Evolutionary conservation across 2,888 invertebrate species (phyloP).

Genomic region (Isoperla grammatica): DNA sequence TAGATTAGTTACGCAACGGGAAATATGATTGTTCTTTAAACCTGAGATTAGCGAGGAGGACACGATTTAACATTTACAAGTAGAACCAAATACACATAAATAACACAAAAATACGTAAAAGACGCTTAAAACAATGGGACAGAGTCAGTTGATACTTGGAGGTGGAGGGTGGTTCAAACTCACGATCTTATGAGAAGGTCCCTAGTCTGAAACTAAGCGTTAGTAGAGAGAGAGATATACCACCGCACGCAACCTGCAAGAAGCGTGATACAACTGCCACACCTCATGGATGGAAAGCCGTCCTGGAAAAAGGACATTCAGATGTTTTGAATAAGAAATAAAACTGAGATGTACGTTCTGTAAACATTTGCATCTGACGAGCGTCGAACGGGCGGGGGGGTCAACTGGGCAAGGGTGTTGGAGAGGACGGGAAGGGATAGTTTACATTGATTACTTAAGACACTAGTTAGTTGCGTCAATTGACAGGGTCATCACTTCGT

Average conservation of each 20-base stretch:
- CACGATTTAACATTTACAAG: conserved; percentile 39
- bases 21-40: conserved; percentile 23
- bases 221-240: conserved; percentile 6
- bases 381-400: not conserved
- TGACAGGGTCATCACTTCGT: conserved; percentile 3
- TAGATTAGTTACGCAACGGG: conserved; percentile 19
- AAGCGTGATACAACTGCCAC: conserved; percentile 3
- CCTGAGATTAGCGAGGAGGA: conserved; percentile 42
- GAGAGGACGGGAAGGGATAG: conserved; percentile 18
- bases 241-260: conserved; percentile 13
- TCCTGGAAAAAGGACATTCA: conserved; percentile 23
- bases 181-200: conserved; percentile 11
- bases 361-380: conserved; percentile 16
- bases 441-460: conserved; percentile 27
- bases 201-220: conserved; percentile 23
- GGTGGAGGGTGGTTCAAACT: conserved; percentile 43
- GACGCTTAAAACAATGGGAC: conserved; percentile 44
- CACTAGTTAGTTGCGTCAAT: conserved; percentile 11
- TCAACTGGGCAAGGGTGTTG: not conserved
- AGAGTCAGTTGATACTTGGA: conserved; percentile 54
- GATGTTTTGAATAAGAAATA: conserved; percentile 10
- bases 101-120: conserved; percentile 31
- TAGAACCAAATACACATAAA: conserved; percentile 39
- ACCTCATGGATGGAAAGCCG: conserved; percentile 5
- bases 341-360: conserved; percentile 17